phyloP scores from a whole-genome alignment of 92 coral and sea anemone genomes.

The Epizoanthus rinbou region DNA sequence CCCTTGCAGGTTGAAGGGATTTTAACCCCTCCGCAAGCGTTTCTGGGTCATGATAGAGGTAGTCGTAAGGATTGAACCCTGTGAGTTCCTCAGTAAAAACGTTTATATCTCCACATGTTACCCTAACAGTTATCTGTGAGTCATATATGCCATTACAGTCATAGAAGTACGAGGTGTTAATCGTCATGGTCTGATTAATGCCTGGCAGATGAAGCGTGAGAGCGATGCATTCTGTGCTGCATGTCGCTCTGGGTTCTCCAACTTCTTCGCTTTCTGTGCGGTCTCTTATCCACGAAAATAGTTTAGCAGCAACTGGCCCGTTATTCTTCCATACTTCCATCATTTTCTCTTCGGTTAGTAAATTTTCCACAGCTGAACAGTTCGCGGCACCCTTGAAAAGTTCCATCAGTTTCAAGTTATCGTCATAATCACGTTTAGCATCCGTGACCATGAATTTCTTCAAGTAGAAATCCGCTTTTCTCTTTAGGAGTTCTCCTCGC shows the following conservation, averaged over 20 bases:
- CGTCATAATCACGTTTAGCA: background rate
- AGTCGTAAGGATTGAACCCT: constrained; percentile 15
- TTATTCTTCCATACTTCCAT: constrained; percentile 53
- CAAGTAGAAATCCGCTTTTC: constrained; percentile 55
- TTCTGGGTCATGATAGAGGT: constrained; percentile 13
- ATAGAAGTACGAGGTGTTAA: constrained; percentile 27
- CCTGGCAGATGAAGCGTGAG: constrained; percentile 44
- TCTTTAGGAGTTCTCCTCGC: constrained; percentile 39
- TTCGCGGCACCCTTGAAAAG: constrained; percentile 31
- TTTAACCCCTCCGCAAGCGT: constrained; percentile 2
- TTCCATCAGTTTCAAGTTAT: background rate
- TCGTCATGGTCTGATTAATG: constrained; percentile 30
- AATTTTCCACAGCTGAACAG: background rate
- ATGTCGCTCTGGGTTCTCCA: constrained; percentile 27
- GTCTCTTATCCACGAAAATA: constrained; percentile 62
- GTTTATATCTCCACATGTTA: constrained; percentile 51
- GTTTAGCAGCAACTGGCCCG: constrained; percentile 73
- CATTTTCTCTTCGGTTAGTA: constrained; percentile 43
- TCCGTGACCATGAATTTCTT: constrained; percentile 31
- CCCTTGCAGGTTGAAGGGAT: constrained; percentile 51
- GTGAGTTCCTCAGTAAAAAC: constrained; percentile 14
- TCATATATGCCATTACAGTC: constrained; percentile 40
- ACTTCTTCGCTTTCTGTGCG: constrained; percentile 5
- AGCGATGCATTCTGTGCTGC: constrained; percentile 5
- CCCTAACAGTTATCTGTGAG: constrained; percentile 4